Base-by-base conservation (phyloP, 2,113 vertebrate genomes). In the Arvicanthis niloticus region DNA sequence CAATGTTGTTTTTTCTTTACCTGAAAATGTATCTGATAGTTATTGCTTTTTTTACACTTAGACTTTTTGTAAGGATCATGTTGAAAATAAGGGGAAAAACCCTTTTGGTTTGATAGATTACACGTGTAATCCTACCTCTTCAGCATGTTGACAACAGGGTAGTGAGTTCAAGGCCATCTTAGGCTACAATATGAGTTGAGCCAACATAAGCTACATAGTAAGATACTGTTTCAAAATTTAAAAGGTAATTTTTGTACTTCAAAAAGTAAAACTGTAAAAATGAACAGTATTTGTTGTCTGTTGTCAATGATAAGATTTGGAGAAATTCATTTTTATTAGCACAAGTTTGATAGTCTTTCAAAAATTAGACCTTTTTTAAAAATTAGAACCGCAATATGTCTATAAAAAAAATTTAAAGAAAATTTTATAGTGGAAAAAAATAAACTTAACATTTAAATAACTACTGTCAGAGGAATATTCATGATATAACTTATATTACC, bases 401-500 rank as follows among this genome's bases (percentile, higher is more conserved):
- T 40, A 70, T n/a, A 77, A 84, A 24, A 85, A 42, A 80, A 58
- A 17, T 9, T n/a, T 65, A 45, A 60, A 60, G 37, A 77, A 56
- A 90, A 73, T 53, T 81, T 65, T 48, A 31, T 68, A 29, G 65
- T 68, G 11, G 5, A 68, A 67, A 65, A 65, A 67, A 67, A 31
- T 22, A 65, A 29, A 65, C 62, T 9, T 29, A 65, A 29, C 62
- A 65, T 65, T 26, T 65, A 65, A 65, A 65, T 29, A 26, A 65
- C 24, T 65, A 65, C 62, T 65, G 9, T 65, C 24, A 65, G 62
- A 45, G 45, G 45, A 96, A 91, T 31, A 86, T 65, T 67, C 31
- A 91, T 67, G 72, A 91, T 94, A 84, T 40, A 95, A 90, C n/a
- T 78, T 87, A 58, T 40, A 93, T 84, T 94, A 8, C 51, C 76